Base-by-base conservation (phyloP, 2,797 vertebrate genomes). In the Enteromius radiatus region DNA sequence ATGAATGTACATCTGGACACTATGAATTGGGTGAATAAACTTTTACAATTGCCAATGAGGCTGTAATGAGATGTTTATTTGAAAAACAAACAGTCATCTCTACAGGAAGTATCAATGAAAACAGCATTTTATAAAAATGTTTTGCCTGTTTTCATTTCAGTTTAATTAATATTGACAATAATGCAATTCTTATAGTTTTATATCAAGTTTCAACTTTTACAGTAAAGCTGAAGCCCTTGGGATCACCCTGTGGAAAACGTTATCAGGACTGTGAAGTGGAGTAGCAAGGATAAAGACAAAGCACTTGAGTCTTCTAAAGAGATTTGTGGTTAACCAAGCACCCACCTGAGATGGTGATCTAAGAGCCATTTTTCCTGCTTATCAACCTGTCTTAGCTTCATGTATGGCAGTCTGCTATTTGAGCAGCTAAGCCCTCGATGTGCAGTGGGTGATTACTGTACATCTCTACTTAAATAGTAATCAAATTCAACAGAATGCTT, bases 41-140 rank as follows among this genome's bases (percentile, higher is more conserved):
- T 3, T 23, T 70, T 71, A 11, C 31, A 36, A 28, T 69, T 81
- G 80, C 43, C 38, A 52, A 65, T 54, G 65, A 61, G 45, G 11
- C 54, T 21, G 75, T 84, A 83, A 85, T 78, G 47, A 84, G 82
- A 75, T 83, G 86, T 85, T 86, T 84, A 64, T 86, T 26, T 70
- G 65, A 7, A 54, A 83, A 80, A 85, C 79, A 76, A 80, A 83
- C 49, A 43, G 49, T 41, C 59, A 83, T 63, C 56, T 67, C 56
- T 43, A 12, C 59, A 52, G 71, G 67, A 68, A 47, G 23, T 56
- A 54, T 78, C 36, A 59, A 14, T 65, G 59, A 47, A 38, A 69
- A 41, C 15, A 36, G 33, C n/a, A n/a, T n/a, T n/a, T n/a, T n/a
- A n/a, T n/a, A n/a, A n/a, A n/a, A n/a, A n/a, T n/a, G n/a, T 74